phyloP scores from a whole-genome alignment of 2,888 invertebrate genomes.

The Chrysolina oricalcia region DNA sequence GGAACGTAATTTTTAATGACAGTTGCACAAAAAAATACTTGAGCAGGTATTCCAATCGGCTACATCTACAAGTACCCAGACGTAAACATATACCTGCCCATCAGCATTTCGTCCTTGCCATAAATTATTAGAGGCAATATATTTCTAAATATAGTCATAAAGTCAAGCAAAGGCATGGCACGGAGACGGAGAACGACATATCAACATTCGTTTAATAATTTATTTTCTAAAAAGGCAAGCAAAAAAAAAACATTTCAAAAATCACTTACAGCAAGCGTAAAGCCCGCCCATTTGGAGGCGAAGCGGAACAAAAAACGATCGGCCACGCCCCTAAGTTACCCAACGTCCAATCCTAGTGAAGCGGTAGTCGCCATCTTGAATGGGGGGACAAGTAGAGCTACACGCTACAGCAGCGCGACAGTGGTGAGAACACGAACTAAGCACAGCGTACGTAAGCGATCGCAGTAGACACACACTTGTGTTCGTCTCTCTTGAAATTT shows the following conservation, averaged over 20 bases:
- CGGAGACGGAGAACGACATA: slow-evolving; percentile 58
- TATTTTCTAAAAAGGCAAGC: slow-evolving; percentile 64
- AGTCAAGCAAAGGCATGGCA: slow-evolving; percentile 55
- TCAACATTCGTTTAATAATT: slow-evolving; percentile 69
- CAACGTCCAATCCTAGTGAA: slow-evolving; percentile 60
- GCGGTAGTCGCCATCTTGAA: slow-evolving; percentile 67
- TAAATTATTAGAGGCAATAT: slow-evolving; percentile 57
- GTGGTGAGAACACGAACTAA: slow-evolving; percentile 65
- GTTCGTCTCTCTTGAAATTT: slow-evolving; percentile 64
- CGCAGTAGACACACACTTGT: slow-evolving; percentile 64
- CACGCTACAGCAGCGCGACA: slow-evolving; percentile 63
- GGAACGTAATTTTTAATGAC: too few species aligned
- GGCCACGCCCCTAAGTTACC: slow-evolving; percentile 59
- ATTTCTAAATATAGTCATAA: slow-evolving; percentile 61
- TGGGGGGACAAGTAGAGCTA: slow-evolving; percentile 56
- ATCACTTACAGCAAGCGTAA: slow-evolving; percentile 57
- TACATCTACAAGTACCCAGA: too few species aligned
- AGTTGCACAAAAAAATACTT: too few species aligned
- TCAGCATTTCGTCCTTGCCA: slow-evolving; percentile 15
- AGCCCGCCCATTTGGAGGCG: slow-evolving; percentile 52
- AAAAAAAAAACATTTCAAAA: slow-evolving; percentile 62
- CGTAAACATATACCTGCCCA: too few species aligned
- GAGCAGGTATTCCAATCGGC: too few species aligned
- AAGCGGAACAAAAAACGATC: slow-evolving; percentile 53
- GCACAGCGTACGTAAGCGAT: slow-evolving; percentile 64